Conservation (phyloP, 2,888 invertebrate species). For the Chrysolina haemoptera region DNA sequence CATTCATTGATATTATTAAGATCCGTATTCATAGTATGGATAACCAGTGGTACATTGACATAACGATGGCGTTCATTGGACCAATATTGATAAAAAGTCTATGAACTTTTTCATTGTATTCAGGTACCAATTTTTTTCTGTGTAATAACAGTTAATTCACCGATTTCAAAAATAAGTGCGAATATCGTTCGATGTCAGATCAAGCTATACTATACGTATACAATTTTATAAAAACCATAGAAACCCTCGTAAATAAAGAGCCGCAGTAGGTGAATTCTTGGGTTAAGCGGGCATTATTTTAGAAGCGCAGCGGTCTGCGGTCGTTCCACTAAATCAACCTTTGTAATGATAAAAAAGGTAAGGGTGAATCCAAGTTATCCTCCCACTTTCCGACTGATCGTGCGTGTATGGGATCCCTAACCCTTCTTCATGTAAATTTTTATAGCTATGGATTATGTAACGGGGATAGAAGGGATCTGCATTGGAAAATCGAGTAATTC, state of each 20-base stretch:
- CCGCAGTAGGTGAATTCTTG: constrained; percentile 29
- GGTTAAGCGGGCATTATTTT: constrained; percentile 34
- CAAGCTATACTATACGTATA: too few relatives aligned
- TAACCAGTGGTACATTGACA: too few relatives aligned
- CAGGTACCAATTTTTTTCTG: too few relatives aligned
- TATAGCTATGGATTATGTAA: constrained; percentile 21
- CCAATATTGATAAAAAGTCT: too few relatives aligned
- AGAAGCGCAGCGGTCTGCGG: constrained; percentile 9
- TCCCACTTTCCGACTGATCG: constrained; percentile 4
- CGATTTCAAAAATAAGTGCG: too few relatives aligned
- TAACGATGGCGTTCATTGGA: too few relatives aligned
- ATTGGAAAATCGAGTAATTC: neutral
- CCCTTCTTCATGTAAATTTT: constrained; percentile 31
- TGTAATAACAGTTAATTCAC: too few relatives aligned
- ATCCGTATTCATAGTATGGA: too few relatives aligned
- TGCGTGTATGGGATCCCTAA: neutral
- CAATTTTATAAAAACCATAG: too few relatives aligned
- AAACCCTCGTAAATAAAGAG: constrained; percentile 4
- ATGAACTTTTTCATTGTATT: too few relatives aligned
- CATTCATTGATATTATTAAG: too few relatives aligned
- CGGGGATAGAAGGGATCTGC: constrained; percentile 2
- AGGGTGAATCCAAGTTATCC: constrained; percentile 21
- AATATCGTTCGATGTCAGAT: too few relatives aligned
- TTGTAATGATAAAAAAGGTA: constrained; percentile 31
- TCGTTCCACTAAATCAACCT: constrained; percentile 29